Conservation (phyloP, 2,888 invertebrate genomes). For the Apamea monoglypha region DNA sequence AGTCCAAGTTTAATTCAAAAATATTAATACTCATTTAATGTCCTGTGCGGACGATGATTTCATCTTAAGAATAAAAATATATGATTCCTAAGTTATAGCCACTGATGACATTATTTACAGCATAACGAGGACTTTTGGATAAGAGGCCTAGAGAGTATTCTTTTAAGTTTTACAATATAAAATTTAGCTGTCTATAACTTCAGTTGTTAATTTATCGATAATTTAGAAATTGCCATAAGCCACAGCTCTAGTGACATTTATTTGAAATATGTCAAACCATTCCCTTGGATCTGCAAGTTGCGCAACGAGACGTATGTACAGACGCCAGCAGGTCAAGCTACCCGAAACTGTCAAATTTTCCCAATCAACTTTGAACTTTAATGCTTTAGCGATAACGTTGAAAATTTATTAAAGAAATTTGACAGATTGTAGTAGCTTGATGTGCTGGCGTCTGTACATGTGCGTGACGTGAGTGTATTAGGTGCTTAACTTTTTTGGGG, state of each 20-base stretch:
- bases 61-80: slow-evolving; percentile 61
- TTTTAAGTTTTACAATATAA: neutral
- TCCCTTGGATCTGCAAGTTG: neutral
- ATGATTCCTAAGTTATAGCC: slow-evolving; percentile 60
- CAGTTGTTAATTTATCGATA: neutral
- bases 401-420: no score
- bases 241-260: neutral
- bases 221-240: no score
- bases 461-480: no score
- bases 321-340: no score
- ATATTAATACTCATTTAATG: slow-evolving; percentile 72
- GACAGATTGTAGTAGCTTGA: no score
- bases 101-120: slow-evolving; percentile 45
- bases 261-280: neutral
- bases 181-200: neutral
- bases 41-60: slow-evolving; percentile 60
- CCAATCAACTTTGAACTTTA: no score
- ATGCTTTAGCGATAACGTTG: no score
- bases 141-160: neutral
- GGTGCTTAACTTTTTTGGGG: no score
- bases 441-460: neutral
- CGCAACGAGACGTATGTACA: neutral
- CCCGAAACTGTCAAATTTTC: no score
- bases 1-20: slow-evolving; percentile 67
- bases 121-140: slow-evolving; percentile 1